Conservation (phyloP, 1,140 invertebrate species). For the Drosophila serrata region DNA sequence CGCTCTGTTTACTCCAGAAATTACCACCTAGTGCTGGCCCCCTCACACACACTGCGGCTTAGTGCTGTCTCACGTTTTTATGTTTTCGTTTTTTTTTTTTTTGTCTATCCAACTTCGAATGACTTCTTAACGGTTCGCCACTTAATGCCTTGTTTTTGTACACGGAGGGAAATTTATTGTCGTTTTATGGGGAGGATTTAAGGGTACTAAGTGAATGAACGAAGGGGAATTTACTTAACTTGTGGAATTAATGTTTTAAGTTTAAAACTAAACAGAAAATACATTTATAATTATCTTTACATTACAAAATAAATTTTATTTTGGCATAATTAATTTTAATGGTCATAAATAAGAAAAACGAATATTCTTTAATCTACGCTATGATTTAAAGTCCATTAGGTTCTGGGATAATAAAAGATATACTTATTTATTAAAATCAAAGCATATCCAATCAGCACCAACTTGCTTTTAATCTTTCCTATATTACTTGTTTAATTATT, state of each 20-base stretch:
- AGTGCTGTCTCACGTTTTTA: slow-evolving; percentile 62
- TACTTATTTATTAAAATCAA: background rate
- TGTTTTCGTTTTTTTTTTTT: slow-evolving; percentile 32
- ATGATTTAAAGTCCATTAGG: no score
- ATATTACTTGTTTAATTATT: no score
- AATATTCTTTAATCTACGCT: no score
- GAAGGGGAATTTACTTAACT: background rate
- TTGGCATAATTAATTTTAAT: no score
- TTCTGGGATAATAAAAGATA: no score
- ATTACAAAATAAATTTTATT: no score
- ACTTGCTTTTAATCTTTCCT: no score
- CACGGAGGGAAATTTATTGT: slow-evolving; percentile 5
- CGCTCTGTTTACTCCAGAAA: slow-evolving; percentile 75
- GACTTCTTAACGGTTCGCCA: slow-evolving; percentile 81
- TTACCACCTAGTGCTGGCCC: slow-evolving; percentile 53
- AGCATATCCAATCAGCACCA: background rate
- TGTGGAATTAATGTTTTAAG: background rate
- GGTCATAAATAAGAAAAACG: no score
- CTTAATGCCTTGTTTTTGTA: slow-evolving; percentile 72
- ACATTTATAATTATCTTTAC: no score
- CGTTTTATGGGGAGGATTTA: background rate
- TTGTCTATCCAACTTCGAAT: slow-evolving; percentile 53
- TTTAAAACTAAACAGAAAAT: background rate
- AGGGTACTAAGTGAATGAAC: background rate
- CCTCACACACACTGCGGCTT: slow-evolving; percentile 26